Base-by-base conservation (phyloP, 2,113 vertebrate species). In the Camelus bactrianus region DNA sequence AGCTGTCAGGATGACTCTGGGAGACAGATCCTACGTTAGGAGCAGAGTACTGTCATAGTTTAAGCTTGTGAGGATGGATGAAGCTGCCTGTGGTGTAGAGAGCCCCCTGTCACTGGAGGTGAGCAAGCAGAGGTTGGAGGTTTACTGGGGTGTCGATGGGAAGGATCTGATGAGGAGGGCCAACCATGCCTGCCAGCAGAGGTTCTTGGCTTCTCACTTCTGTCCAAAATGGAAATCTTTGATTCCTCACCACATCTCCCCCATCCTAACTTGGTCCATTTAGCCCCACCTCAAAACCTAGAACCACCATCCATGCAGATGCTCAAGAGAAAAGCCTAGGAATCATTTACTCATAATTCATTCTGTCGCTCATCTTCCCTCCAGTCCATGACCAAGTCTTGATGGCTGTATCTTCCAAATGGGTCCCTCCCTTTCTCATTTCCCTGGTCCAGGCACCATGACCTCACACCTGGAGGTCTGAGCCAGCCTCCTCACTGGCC, bases 111-210 rank as follows among this genome's bases (percentile, higher is more conserved):
- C 30, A 4, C 10, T 13, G 48, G 69, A 77, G 70, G 48, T 35
- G 20, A 92, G 56, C 46, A 56, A 65, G 69, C 58, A 79, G 38
- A 62, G 32, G 4, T 7, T 1, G 50, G 56, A 35, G 4, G 14
- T 60, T 38, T 30, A 14, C 0, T 0, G 48, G 14, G 42, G 10
- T 26, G n/a, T 32, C 17, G 30, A 77, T 0, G 1, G 64, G 56
- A 79, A 56, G 9, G 22, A 28, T 26, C 6, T 0, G 3, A 22
- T 30, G 15, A 32, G 48, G 32, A 52, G 56, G 4, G 11, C 13
- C 83, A 13, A 4, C 8, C 4, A 13, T 12, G n/a, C 35, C n/a
- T 54, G 67, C 11, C 54, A 3, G 10, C 11, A 0, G 76, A 8
- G 10, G 52, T 12, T 50, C 77, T 73, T 22, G 28, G 58, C 38